These are phyloP conservation scores for Sphyrna mokarran DNA, from an alignment of 2,113 vertebrate species.

Conservation along the genomic window DNA sequence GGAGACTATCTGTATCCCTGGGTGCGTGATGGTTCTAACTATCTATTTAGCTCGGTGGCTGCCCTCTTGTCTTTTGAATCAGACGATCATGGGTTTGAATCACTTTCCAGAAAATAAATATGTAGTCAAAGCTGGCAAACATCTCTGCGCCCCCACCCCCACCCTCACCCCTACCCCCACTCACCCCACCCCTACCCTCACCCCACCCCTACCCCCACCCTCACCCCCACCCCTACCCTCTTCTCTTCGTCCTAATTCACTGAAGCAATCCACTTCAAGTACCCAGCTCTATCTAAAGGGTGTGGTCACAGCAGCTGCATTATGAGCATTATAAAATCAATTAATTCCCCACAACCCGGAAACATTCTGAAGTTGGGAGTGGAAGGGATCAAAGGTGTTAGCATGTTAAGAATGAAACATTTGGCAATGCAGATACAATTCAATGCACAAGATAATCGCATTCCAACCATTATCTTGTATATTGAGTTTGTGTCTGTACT, in stretches of 20 bases:
- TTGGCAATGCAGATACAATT: too few species aligned
- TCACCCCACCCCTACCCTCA: too few species aligned
- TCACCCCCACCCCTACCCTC: too few species aligned
- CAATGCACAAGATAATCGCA: too few species aligned
- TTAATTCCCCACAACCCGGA: neutral
- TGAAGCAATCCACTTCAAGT: neutral
- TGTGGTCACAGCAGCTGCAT: neutral
- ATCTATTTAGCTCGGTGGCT: neutral
- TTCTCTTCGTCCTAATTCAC: too few species aligned
- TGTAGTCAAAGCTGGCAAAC: neutral
- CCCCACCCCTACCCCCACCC: too few species aligned
- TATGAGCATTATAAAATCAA: neutral
- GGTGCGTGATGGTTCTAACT: neutral
- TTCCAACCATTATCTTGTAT: too few species aligned
- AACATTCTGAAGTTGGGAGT: neutral
- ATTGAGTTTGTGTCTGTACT: too few species aligned
- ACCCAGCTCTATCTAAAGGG: neutral
- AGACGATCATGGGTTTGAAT: neutral
- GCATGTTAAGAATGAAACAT: too few species aligned
- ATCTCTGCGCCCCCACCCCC: neutral
- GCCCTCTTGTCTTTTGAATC: neutral
- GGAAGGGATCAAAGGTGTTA: neutral
- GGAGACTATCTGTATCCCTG: neutral
- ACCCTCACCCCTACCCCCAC: too few species aligned
- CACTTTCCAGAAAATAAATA: neutral